Evolutionary conservation across 2,113 vertebrate genomes (phyloP).

Genomic region (Actinemys pallida): DNA sequence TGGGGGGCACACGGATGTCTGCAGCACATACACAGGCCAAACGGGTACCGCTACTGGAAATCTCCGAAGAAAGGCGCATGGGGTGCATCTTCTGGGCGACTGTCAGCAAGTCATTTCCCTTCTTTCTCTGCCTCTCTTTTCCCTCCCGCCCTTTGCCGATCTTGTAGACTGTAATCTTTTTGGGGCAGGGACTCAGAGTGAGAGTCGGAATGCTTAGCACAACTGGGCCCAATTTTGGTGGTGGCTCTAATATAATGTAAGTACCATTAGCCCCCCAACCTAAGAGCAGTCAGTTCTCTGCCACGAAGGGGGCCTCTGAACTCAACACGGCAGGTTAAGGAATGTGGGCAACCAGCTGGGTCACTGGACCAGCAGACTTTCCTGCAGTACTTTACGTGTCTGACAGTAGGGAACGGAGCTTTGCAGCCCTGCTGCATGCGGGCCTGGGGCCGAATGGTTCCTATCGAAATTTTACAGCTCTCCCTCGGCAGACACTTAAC

Average conservation of each 20-base stretch:
- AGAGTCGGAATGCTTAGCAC: too few relatives aligned
- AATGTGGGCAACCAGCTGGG: slow-evolving; percentile 8
- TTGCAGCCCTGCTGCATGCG: neutral
- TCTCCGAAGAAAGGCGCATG: neutral
- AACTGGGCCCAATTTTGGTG: too few relatives aligned
- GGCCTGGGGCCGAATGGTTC: neutral
- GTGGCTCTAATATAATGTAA: slow-evolving; percentile 53
- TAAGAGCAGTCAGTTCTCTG: slow-evolving; percentile 52
- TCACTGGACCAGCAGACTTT: neutral
- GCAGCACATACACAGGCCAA: too few relatives aligned
- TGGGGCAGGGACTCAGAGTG: slow-evolving; percentile 24
- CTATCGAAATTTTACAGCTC: neutral
- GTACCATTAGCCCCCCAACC: slow-evolving; percentile 66
- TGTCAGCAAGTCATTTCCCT: neutral
- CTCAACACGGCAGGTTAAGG: slow-evolving; percentile 17
- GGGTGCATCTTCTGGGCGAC: rapidly evolving
- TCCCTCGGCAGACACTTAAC: neutral
- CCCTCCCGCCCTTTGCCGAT: neutral
- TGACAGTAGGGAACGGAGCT: neutral
- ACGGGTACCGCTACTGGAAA: neutral
- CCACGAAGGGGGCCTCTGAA: slow-evolving; percentile 20
- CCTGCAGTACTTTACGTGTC: neutral
- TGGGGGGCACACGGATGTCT: neutral
- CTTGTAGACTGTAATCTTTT: slow-evolving; percentile 20
- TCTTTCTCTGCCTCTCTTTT: neutral